Base-by-base conservation (phyloP, 2,888 invertebrate species). In the Petrolisthes cinctipes region DNA sequence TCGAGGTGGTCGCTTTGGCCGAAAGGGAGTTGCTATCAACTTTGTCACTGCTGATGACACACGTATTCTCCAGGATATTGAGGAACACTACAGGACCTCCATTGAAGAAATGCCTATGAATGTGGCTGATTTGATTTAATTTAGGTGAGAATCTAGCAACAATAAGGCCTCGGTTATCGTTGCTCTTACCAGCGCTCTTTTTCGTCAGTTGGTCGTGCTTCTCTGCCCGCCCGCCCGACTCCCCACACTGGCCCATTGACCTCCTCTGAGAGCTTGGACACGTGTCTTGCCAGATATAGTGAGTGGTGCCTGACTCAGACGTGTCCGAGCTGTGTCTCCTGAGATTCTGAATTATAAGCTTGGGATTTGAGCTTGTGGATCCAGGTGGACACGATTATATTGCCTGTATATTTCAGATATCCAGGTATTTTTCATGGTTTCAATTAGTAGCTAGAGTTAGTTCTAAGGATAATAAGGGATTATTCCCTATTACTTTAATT, bases 71-170 rank as follows among this genome's bases (percentile, higher is more conserved):
- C 96, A 97, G 94, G 99, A 99, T 94, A 98, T 99, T 94, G 99
- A 99, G 95, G 95, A 96, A 93, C 98, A 97, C 95, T 99, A 99
- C 94, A 97, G 98, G 94, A 99, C 99, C 92, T 96, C 95, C 93
- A 98, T 99, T 94, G 98, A 98, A 93, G 99, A 99, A 95, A 99
- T 99, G 99, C 99, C 99, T 93, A 96, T 97, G 95, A 98, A 99
- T 94, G 99, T 99, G 94, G 99, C 99, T 93, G 98, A 99, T 95
- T 96, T 99, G 94, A 97, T 99, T 95, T 98, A 97, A 96, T 85
- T 76, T 86, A 89, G 89, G 89, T 89, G 89, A 89, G 87, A 85
- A n/a, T 57, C 51, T 89, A 57, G 89, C 89, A 86, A 87, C 84
- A 86, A 87, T 86, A 84, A 84, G 78, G 89, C 89, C 89, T 89